These are phyloP conservation scores for Pelosia muscerda DNA, from an alignment of 2,888 invertebrate genomes.

Conservation along the genomic window DNA sequence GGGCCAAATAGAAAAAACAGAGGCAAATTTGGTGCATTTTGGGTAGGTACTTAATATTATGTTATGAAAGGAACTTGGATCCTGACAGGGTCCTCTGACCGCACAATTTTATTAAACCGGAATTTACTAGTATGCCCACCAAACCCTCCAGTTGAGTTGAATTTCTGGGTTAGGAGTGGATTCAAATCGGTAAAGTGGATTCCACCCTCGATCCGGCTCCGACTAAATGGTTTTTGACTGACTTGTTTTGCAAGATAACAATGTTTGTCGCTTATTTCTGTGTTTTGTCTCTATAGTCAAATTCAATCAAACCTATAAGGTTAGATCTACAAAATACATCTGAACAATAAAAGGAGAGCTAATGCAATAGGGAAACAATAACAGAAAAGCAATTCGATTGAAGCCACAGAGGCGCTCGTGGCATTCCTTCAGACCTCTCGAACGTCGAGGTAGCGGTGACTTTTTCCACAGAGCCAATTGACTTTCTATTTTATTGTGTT, in stretches of 20 bases:
- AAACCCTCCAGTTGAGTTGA: no score
- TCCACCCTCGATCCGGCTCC: no score
- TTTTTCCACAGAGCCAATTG: conserved; percentile 68
- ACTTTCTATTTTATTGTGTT: conserved; percentile 85
- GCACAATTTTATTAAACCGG: no score
- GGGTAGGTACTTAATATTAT: no score
- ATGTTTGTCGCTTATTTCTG: not conserved
- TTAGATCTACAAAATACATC: conserved; percentile 13
- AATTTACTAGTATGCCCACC: no score
- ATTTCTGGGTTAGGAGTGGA: no score
- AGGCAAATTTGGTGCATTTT: no score
- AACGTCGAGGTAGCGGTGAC: conserved; percentile 50
- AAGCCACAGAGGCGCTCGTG: conserved; percentile 32
- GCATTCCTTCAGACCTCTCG: conserved; percentile 41
- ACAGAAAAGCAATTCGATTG: conserved; percentile 45
- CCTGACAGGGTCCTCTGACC: no score
- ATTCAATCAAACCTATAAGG: conserved; percentile 9
- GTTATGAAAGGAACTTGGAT: no score
- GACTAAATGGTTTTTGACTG: no score
- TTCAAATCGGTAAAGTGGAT: no score
- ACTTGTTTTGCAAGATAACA: not conserved
- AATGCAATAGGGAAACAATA: conserved; percentile 44
- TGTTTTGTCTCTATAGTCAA: not conserved
- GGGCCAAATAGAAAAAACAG: no score
- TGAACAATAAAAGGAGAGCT: conserved; percentile 29